Evolutionary conservation across 2,113 vertebrate species (phyloP), one percentile per base, ranked within the genome.

Genomic region (Oophaga pumilio): DNA sequence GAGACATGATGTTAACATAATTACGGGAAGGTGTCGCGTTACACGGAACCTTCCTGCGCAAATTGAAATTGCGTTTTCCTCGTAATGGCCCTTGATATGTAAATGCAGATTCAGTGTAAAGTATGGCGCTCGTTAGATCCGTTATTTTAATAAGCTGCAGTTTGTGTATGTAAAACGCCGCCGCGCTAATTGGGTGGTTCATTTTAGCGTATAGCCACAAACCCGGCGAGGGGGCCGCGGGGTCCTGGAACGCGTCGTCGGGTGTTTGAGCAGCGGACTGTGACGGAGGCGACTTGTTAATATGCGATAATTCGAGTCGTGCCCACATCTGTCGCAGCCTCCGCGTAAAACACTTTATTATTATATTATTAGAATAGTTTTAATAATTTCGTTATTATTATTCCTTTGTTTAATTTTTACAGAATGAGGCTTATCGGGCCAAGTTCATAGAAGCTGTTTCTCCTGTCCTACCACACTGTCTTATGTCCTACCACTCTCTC

Each of bases 51-150:
- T 53, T 73, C 60, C n/a, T 11, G 15, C 66, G 68, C 52, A 68
- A 82, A 57, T 22, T 52, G 52, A 73, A 84, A 84, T 84, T 50
- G 17, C 52, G 22, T 73, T 73, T 73, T 84, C 66, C 15, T 28
- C 6, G 66, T 84, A 73, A 73, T 68, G 80, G 80, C 80, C 56
- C 82, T 73, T 84, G 82, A 84, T 84, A 26, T 84, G 82, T 69
- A 84, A 73, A 84, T 71, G 82, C 52, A 71, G 49, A 28, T 73
- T 84, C 56, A 33, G 57, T 73, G 66, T 84, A 84, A 84, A 73
- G 57, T 84, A 59, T 57, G 13, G 82, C 4, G 1, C 68, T 82
- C 79, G 68, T 82, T 82, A 82, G 13, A 68, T 66, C 11, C 52
- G 10, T 66, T 8, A 24, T 82, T 50, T 52, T 66, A 82, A 66